phyloP scores from a whole-genome alignment of 2,888 invertebrate species.

The Suillia variegata region DNA sequence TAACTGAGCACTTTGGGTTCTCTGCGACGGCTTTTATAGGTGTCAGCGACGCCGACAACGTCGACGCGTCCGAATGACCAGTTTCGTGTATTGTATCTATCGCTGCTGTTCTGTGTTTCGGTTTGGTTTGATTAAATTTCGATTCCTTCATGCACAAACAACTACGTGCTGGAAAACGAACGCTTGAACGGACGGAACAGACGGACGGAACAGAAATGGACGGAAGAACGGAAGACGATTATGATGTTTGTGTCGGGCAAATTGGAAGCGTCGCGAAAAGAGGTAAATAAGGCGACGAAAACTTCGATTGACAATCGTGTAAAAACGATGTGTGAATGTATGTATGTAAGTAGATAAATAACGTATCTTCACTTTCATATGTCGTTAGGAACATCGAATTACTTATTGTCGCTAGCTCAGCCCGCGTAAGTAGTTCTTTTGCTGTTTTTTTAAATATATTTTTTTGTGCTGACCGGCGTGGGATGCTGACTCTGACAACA shows the following conservation, averaged over 20 bases:
- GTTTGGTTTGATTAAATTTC: neutral
- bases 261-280: no score
- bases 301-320: neutral
- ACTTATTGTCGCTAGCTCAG: no score
- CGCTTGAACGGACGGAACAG: no score
- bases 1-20: conserved; percentile 22
- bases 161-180: no score
- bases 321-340: neutral
- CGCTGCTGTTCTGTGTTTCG: neutral
- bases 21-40: conserved; percentile 23
- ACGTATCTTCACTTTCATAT: neutral
- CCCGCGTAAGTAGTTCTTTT: no score
- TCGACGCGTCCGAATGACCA: neutral
- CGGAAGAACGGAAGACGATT: no score
- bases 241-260: no score
- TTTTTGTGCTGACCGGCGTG: no score
- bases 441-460: no score
- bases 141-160: neutral
- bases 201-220: no score
- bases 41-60: neutral
- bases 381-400: neutral
- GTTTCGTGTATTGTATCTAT: neutral
- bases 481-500: no score
- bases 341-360: no score
- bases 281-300: neutral